Base-by-base conservation (phyloP, 2,888 invertebrate genomes). In the Rotaria magnacalcarata region DNA sequence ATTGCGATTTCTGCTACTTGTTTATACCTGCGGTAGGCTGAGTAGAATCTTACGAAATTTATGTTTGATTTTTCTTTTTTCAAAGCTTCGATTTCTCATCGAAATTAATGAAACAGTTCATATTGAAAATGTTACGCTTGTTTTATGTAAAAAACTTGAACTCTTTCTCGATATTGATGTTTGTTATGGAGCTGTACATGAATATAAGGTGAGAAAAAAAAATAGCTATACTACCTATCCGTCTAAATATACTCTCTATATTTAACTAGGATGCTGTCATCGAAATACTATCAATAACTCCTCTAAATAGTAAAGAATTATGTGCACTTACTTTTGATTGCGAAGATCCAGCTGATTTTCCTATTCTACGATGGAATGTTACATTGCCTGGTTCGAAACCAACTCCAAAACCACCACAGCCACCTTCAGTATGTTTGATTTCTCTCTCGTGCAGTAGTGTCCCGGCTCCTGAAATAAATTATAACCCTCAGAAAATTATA, bases 311-410 rank as follows among this genome's bases (percentile, higher is more conserved):
- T 6, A 67, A 67, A 27, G 67, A 67, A 34, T 8, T 67, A 16
- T 67, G 34, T 67, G 11, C 34, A 14, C 3, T 34, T 16, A 34
- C 67, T 34, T 67, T 34, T 67, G 16, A 67, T 67, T 67, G 67
- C 16, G 34, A 67, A 34, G 11, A 34, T 34, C 34, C 11, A 34
- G 0, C 1, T 11, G 34, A 67, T 67, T 67, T 67, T 86, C 86
- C 86, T n/a, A 43, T 86, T n/a, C 41, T 86, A 0, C 43, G 47
- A 41, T 86, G 86, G 86, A 86, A 86, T 52, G 43, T 86, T 21
- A 50, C 84, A 6, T 87, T 90, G 43, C 89, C 90, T 21, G 88
- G 87, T 27, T 89, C 89, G 0, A 89, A 89, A 88, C 90, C 90
- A 52, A 89, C 89, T 2, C 87, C 89, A 1, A 87, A 47, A 27